Base-by-base conservation (phyloP, 2,113 vertebrate genomes). In the Mastomys natalensis region DNA sequence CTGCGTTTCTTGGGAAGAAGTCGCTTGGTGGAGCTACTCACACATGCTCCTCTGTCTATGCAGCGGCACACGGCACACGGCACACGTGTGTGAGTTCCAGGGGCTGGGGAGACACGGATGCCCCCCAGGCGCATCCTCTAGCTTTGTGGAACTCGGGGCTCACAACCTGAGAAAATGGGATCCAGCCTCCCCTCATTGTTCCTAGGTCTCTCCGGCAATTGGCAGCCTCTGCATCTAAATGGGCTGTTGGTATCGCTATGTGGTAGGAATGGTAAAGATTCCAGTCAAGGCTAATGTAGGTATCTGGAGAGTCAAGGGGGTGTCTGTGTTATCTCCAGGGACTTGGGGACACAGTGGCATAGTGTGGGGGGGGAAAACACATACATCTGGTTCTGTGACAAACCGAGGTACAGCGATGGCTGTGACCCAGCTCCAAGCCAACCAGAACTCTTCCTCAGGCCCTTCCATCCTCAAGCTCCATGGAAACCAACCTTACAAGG, bases 71-170 rank as follows among this genome's bases (percentile, higher is more conserved):
- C 7, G 1, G 37, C n/a, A n/a, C n/a, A n/a, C n/a, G n/a, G n/a
- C n/a, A n/a, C n/a, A n/a, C n/a, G n/a, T n/a, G 7, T 9, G 7
- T 2, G 13, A 22, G 51, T 11, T 15, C 8, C 7, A 66, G n/a
- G 62, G 90, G 45, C 45, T 64, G 7, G 58, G 0, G 51, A 31
- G 37, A 70, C 40, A 93, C 80, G 90, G 15, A 26, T 24, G 48
- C 60, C 64, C 5, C 5, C 16, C 40, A 58, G 34, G 34, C 0
- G 0, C 17, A 58, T 64, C 60, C 60, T 76, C 82, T 48, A 87
- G 40, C 66, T 19, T 29, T 16, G 3, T 5, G 15, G 51, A 88
- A 86, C 22, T 64, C 26, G 37, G 16, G 15, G 19, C 66, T 12
- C 51, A 29, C 8, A 51, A 45, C 6, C 60, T 77, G 58, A 73